A percentile compares a stretch with the other conserved stretches of the same genome.
These are phyloP conservation scores for Clusia tigrina DNA, from an alignment of 2,888 invertebrate genomes.

Conservation along the genomic window DNA sequence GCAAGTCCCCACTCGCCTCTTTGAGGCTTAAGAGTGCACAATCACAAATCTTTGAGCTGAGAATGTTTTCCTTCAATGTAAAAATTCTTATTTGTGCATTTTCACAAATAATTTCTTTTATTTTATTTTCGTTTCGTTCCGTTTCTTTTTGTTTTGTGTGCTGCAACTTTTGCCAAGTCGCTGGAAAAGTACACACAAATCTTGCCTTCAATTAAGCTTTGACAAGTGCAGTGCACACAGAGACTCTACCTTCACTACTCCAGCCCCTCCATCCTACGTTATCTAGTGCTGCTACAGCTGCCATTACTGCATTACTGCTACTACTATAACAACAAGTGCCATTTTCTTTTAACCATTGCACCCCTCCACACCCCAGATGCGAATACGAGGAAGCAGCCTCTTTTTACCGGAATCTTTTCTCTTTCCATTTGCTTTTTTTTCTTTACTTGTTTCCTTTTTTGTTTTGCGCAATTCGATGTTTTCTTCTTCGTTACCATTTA, in stretches of 20 bases:
- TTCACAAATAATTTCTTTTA: conserved; percentile 44
- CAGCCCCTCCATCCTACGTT: background rate
- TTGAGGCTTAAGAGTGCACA: no score
- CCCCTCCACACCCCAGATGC: background rate
- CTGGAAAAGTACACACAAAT: conserved; percentile 49
- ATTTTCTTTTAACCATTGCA: background rate
- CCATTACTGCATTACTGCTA: no score
- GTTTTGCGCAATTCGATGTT: conserved; percentile 14
- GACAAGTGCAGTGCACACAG: conserved; percentile 57
- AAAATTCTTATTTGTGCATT: conserved; percentile 21
- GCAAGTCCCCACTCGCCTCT: no score
- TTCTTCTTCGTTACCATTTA: conserved; percentile 9
- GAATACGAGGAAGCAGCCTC: conserved; percentile 6
- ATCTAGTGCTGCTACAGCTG: background rate
- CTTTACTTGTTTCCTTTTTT: background rate
- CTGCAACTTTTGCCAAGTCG: conserved; percentile 54
- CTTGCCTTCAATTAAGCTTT: conserved; percentile 63
- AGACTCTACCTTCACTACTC: conserved; percentile 13
- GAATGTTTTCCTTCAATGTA: background rate
- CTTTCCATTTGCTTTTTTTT: background rate
- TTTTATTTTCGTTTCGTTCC: conserved; percentile 49
- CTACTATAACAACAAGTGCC: no score
- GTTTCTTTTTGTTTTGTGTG: conserved; percentile 34
- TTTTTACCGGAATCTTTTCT: conserved; percentile 2
- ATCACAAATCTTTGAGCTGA: background rate